These are phyloP conservation scores for Heliocidaris erythrogramma DNA, from an alignment of 35 echinoderm and acorn worm species.

Conservation along the genomic window DNA sequence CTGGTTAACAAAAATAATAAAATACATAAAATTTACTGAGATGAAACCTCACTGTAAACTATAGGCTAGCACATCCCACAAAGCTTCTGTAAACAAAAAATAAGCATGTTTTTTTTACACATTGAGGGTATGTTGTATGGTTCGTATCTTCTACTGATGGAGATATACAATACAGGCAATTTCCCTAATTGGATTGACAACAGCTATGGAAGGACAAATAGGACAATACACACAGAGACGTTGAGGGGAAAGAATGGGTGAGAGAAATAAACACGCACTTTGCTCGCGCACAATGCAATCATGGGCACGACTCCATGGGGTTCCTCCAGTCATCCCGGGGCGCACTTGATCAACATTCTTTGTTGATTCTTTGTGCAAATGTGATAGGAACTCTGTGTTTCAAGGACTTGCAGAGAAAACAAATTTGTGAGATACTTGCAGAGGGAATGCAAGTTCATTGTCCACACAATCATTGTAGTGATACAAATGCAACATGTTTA, in stretches of 20 bases:
- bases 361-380: neutral
- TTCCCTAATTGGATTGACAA: slow-evolving; percentile 31
- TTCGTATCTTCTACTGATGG: neutral
- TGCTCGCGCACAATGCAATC: neutral
- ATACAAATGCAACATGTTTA: neutral
- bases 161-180: neutral
- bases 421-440: neutral
- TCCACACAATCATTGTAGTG: neutral
- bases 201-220: slow-evolving; percentile 8
- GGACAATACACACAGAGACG: neutral
- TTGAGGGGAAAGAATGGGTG: neutral
- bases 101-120: too few species aligned
- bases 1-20: neutral
- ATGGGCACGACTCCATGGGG: neutral
- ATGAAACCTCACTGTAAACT: neutral
- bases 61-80: neutral
- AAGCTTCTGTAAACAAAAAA: neutral
- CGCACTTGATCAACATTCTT: slow-evolving; percentile 8
- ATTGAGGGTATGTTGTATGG: neutral
- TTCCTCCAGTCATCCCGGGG: neutral
- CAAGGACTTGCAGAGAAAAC: neutral
- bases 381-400: slow-evolving; percentile 5
- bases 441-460: neutral
- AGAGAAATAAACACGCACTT: slow-evolving; percentile 32
- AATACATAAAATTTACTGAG: neutral